Percentiles rank a stretch among this genome's conserved stretches.
These are phyloP conservation scores for Idaea aversata DNA, from an alignment of 2,888 invertebrate species.

Conservation along the genomic window DNA sequence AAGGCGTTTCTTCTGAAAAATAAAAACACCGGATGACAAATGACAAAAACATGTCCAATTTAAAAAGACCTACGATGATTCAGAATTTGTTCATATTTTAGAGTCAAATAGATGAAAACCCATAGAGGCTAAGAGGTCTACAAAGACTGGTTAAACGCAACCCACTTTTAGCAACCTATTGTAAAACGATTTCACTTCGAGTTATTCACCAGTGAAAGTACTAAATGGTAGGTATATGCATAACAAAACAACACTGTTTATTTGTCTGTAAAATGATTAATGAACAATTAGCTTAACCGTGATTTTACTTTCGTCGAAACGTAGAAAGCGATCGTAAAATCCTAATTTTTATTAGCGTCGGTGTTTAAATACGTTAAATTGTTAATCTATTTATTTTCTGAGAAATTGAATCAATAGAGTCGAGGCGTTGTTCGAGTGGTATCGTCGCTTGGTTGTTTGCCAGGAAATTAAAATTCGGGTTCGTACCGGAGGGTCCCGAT, in stretches of 20 bases:
- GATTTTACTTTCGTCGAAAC: slow-evolving; percentile 4
- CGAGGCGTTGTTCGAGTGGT: too few relatives aligned
- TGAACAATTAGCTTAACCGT: slow-evolving; percentile 24
- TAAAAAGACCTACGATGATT: slow-evolving; percentile 32
- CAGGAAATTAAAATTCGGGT: too few relatives aligned
- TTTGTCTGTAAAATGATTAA: slow-evolving; percentile 26
- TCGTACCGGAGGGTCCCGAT: too few relatives aligned
- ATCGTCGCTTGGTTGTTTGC: too few relatives aligned
- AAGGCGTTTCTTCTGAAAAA: neutral
- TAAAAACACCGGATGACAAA: slow-evolving; percentile 7
- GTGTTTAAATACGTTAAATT: neutral
- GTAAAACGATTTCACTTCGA: slow-evolving; percentile 61
- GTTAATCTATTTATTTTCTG: too few relatives aligned
- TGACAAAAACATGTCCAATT: slow-evolving; percentile 18
- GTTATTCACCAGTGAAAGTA: slow-evolving; percentile 60
- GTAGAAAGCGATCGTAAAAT: neutral
- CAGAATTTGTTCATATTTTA: slow-evolving; percentile 18
- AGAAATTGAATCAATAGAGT: too few relatives aligned
- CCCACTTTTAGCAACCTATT: slow-evolving; percentile 51
- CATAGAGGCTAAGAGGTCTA: slow-evolving; percentile 36
- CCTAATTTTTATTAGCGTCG: neutral
- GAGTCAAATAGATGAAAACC: slow-evolving; percentile 9
- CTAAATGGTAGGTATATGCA: slow-evolving; percentile 29
- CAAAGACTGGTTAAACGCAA: slow-evolving; percentile 34
- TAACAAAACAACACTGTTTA: slow-evolving; percentile 49